Evolutionary conservation across 2,888 invertebrate genomes (phyloP).

Genomic region (Ichneumoninae sp.): DNA sequence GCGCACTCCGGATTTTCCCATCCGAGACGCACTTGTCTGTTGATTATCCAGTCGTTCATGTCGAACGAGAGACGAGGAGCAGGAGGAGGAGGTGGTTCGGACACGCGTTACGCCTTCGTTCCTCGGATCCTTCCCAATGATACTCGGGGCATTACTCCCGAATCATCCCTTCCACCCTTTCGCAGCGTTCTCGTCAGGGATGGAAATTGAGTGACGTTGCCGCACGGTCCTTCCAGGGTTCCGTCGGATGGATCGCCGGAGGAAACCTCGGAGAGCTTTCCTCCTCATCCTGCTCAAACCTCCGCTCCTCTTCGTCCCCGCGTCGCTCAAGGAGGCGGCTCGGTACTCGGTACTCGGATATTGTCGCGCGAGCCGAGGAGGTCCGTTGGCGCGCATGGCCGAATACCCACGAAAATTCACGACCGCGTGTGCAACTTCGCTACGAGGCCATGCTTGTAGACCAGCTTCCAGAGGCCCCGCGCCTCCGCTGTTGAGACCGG

Average conservation of each 20-base stretch:
- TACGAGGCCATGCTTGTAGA: conserved; percentile 58
- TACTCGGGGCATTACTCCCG: background rate
- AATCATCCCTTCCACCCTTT: background rate
- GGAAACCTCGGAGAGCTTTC: background rate
- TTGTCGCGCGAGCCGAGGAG: conserved; percentile 56
- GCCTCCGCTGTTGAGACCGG: conserved; percentile 21
- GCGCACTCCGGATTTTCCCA: background rate
- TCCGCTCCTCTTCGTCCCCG: background rate
- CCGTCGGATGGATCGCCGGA: background rate
- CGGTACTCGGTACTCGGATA: conserved; percentile 52
- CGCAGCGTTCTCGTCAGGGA: background rate
- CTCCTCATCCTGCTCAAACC: background rate
- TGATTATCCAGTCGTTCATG: conserved; percentile 2
- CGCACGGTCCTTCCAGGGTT: background rate
- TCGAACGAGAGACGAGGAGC: background rate
- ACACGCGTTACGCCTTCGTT: background rate
- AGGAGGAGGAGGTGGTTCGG: background rate
- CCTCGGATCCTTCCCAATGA: background rate
- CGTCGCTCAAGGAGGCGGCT: conserved; percentile 44
- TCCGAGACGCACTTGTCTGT: background rate
- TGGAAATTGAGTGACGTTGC: background rate
- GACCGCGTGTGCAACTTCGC: conserved; percentile 63
- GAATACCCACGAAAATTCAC: conserved; percentile 67
- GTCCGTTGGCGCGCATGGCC: conserved; percentile 68
- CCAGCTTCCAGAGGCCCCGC: conserved; percentile 64